Percentiles rank a stretch among this genome's conserved stretches.
Conservation (phyloP, 2,888 invertebrate species). For the Caenorhabditis sp. region DNA sequence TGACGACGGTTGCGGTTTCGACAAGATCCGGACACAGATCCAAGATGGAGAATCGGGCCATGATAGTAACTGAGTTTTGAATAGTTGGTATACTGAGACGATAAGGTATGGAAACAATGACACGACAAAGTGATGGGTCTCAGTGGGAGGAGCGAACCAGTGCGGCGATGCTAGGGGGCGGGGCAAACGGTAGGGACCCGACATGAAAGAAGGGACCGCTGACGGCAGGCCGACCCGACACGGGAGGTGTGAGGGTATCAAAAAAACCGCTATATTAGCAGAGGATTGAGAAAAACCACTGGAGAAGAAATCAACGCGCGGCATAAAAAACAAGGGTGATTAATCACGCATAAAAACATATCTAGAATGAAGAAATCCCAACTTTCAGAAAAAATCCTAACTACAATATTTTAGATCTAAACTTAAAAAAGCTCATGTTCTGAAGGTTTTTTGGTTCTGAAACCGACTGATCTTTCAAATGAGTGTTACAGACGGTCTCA, state of each 20-base stretch:
- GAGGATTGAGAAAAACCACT: background rate
- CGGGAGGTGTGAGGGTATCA: constrained; percentile 2
- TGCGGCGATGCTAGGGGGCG: constrained; percentile 35
- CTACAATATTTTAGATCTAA: too few species aligned
- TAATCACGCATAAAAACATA: background rate
- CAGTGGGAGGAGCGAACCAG: constrained; percentile 49
- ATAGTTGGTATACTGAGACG: constrained; percentile 60
- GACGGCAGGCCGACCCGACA: constrained; percentile 2
- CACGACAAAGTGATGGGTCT: constrained; percentile 56
- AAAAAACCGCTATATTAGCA: background rate
- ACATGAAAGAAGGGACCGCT: constrained; percentile 32
- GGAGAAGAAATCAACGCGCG: constrained; percentile 2
- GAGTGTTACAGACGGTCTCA: background rate
- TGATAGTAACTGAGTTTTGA: constrained; percentile 40
- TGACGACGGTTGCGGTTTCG: constrained; percentile 10
- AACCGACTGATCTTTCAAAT: too few species aligned
- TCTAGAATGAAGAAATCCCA: background rate
- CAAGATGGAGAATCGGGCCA: constrained; percentile 71
- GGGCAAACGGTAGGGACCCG: constrained; percentile 40
- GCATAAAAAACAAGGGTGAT: background rate
- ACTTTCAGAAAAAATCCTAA: too few species aligned
- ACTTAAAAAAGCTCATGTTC: background rate
- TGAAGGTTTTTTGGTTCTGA: too few species aligned
- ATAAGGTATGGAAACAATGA: constrained; percentile 64
- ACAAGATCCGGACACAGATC: constrained; percentile 73